These are phyloP conservation scores for Drosophila anomelani DNA, from an alignment of 2,888 invertebrate genomes.

Conservation along the genomic window DNA sequence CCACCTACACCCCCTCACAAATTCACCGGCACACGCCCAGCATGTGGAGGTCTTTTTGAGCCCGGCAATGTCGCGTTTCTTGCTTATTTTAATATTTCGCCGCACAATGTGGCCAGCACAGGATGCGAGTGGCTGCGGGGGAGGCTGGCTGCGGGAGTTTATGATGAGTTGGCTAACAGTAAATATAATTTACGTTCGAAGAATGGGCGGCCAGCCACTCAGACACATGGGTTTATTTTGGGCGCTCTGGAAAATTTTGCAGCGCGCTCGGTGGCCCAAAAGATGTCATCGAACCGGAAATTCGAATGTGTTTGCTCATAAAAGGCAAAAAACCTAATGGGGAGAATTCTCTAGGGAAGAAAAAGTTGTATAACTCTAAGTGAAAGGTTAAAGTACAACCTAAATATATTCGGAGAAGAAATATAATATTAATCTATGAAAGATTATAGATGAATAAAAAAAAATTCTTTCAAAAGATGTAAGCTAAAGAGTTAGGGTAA, in stretches of 20 bases:
- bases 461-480: too few relatives aligned
- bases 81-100: slow-evolving; percentile 36
- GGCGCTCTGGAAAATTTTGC: slow-evolving; percentile 14
- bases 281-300: slow-evolving; percentile 40
- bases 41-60: slow-evolving; percentile 36
- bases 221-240: slow-evolving; percentile 40
- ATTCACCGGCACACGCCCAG: slow-evolving; percentile 18
- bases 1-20: background rate
- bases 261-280: slow-evolving; percentile 33
- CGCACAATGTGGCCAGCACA: slow-evolving; percentile 5
- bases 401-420: too few relatives aligned
- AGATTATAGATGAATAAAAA: too few relatives aligned
- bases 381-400: background rate
- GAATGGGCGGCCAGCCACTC: slow-evolving; percentile 31
- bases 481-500: too few relatives aligned
- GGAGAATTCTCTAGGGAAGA: background rate
- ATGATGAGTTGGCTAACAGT: slow-evolving; percentile 42
- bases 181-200: slow-evolving; percentile 32
- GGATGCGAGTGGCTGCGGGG: background rate
- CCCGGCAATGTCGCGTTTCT: slow-evolving; percentile 33
- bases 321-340: background rate
- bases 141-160: slow-evolving; percentile 2
- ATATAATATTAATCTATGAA: too few relatives aligned
- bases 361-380: background rate
- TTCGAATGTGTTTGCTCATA: slow-evolving; percentile 12